Evolutionary conservation across 2,888 invertebrate species (phyloP).

Genomic region (Girardia tigrina): DNA sequence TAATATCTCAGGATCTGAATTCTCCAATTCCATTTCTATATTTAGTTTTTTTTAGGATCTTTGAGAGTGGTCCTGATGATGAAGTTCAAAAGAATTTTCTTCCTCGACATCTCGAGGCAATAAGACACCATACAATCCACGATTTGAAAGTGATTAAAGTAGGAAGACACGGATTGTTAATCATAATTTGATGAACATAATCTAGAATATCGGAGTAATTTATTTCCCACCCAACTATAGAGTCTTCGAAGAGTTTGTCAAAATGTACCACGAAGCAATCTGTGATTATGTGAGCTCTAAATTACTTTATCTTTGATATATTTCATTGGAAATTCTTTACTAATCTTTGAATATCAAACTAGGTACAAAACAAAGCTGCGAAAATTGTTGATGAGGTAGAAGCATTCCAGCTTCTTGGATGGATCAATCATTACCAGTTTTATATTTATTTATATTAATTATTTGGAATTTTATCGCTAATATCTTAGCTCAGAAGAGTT

Average conservation of each 20-base stretch:
- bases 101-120: constrained; percentile 73
- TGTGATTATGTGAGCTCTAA: constrained; percentile 47
- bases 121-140: constrained; percentile 71
- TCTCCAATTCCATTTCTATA: too few relatives aligned
- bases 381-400: not conserved
- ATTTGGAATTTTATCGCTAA: not conserved
- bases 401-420: constrained; percentile 7
- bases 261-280: constrained; percentile 79
- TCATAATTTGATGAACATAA: not conserved
- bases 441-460: not conserved
- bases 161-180: constrained; percentile 28
- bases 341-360: too few relatives aligned
- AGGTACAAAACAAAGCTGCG: not conserved
- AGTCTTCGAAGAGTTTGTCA: constrained; percentile 74
- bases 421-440: not conserved
- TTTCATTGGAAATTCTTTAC: not conserved
- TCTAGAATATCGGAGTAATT: constrained; percentile 55
- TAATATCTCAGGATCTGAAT: too few relatives aligned
- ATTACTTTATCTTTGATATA: not conserved
- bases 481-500: constrained; percentile 61
- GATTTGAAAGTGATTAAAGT: constrained; percentile 74
- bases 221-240: constrained; percentile 89
- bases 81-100: constrained; percentile 87
- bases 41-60: constrained; percentile 72
- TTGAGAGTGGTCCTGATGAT: constrained; percentile 85